Evolutionary conservation across 2,888 invertebrate genomes (phyloP), one percentile per base, ranked within the genome.

Genomic region (Dolichomitus sp.): DNA sequence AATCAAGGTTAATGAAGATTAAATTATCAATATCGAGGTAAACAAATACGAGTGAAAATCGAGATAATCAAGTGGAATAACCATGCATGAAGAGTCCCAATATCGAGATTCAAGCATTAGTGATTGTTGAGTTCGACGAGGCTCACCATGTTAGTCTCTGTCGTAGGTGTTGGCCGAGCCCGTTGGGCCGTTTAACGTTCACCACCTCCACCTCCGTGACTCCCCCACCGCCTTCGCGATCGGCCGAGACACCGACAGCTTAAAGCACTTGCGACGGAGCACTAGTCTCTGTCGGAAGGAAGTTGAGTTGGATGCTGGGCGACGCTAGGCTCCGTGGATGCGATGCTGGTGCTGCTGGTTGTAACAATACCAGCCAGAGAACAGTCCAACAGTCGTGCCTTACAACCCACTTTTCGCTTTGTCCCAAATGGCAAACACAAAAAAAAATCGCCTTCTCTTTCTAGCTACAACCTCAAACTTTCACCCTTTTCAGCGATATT

Each of bases 141-240:
- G 70, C 83, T 83, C 73, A 84, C 84, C 84, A 84, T 84, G 75
- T 80, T 84, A 73, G 77, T 68, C 73, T 66, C 74, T 66, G 78
- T 61, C 68, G 83, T 79, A 72, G 75, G 79, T 80, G 79, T 75
- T 79, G 84, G 84, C 75, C 84, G 81, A 81, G 81, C 78, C 76
- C 81, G 79, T 81, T 45, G 70, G 80, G 69, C 77, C 61, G 75
- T 84, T 77, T 74, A 61, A 69, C 70, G 59, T 74, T 63, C 54
- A 40, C 66, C 59, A 59, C 69, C 66, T 54, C 76, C 72, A 65
- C 65, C 42, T 27, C 50, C 27, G 42, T 19, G 45, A n/a, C 14
- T 14, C 48, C 74, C 40, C 54, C 52, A 27, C 12, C 40, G 48
- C 33, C 37, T 37, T 37, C 12, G 61, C 50, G 50, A 73, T 73